Base-by-base conservation (phyloP, 1,140 invertebrate genomes). In the Babylonia areolata region DNA sequence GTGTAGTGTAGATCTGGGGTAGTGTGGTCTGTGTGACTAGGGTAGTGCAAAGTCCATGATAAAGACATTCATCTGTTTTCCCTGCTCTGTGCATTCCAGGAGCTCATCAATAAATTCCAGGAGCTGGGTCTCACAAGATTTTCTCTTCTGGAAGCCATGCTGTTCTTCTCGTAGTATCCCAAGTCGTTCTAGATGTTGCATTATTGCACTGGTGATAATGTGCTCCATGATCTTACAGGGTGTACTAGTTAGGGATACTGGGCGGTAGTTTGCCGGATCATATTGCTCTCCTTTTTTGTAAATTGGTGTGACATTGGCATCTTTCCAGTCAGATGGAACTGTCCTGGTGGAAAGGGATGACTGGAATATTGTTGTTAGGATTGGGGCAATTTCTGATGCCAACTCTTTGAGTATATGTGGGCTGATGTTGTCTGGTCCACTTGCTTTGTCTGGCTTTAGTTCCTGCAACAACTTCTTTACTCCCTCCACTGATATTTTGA, bases 331-430 rank as follows among this genome's bases (percentile, higher is more conserved):
- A n/a, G n/a, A n/a, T n/a, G n/a, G n/a, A n/a, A n/a, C 40, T 51
- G 40, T n/a, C 28, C 51, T 11, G 31, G 40, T 23, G n/a, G n/a
- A 6, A 17, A 82, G 5, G 40, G 81, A 82, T 3, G 40, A 20
- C 31, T 82, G 81, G 51, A 2, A 58, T 2, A 89, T 84, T 20
- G 84, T 15, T 28, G 64, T n/a, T 69, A 87, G 31, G 33, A 83
- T 35, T n/a, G 78, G 35, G 39, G 33, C 9, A 39, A 86, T 71
- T 35, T 83, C 79, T 77, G 51, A 51, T 23, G 35, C 23, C 1
- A 89, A 54, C 58, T 86, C 20, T 28, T 64, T 64, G 9, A 23
- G 58, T 64, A 64, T 20, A 3, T 20, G 58, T 3, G 23, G 58
- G 28, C 58, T n/a, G 58, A 64, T 64, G 58, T 9, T 64, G 58